Base-by-base conservation (phyloP, 2,888 invertebrate genomes). In the Leucophenga montana region DNA sequence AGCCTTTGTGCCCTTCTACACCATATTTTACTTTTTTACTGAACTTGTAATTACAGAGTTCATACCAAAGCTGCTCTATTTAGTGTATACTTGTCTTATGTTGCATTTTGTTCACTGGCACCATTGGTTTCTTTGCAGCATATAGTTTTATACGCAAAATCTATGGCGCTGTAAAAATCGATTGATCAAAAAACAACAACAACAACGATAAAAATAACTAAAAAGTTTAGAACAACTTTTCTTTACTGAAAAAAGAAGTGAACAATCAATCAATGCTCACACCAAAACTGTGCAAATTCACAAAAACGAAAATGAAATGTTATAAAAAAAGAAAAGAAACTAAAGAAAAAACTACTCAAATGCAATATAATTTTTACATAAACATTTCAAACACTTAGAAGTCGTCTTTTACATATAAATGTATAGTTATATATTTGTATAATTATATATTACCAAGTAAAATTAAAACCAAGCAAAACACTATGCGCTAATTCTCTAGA, bases 21-120 rank as follows among this genome's bases (percentile, higher is more conserved):
- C 98, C 31, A 91, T 98, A 85, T 99, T 98, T 90, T 99, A 98
- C 89, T 98, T 98, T 89, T 93, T 96, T 86, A 97, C 97, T 3
- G 98, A 98, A 91, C 90, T 99, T 87, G 96, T 98, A 90, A 99
- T 99, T 75, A 97, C 97, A 8, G 99, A 98, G 90, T 96, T 99
- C 89, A 97, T 98, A 88, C 98, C 99, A 11, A 97, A 96, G 31
- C 91, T 99, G 72, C 91, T 99, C 73, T 99, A 99, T 89, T 95
- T 98, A 88, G 95, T 97, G 67, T 99, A 99, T 88, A 97, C 98
- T 78, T 92, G 94, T 78, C 91, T 99, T 54, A 98, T 99, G 95
- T 98, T 77, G 97, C 98, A 33, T 98, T 99, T 91, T 99, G 77
- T 90, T 99, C 71, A 98, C 98, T 57, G 98, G 98, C 73, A 97